Base-by-base conservation (phyloP, 2,888 invertebrate genomes). In the Dicyrtoma fusca region DNA sequence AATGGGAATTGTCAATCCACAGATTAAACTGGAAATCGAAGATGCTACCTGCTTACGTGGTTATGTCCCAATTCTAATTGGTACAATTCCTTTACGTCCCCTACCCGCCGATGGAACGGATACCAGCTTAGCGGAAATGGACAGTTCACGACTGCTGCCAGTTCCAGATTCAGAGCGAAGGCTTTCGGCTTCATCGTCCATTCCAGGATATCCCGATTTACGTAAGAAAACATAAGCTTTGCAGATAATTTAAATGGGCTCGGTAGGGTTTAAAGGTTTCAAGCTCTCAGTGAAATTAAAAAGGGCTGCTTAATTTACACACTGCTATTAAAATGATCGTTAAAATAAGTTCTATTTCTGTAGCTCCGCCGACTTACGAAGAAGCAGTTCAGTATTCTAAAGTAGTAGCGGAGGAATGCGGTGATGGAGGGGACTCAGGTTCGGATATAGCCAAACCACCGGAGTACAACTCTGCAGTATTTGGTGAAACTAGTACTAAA, bases 41-140 rank as follows among this genome's bases (percentile, higher is more conserved):
- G 86, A 88, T 81, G 90, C 91, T 81, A 84, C 87, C 76, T 89
- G 91, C 82, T 83, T 92, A 78, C 85, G 85, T 26, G 87, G 88
- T 34, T 88, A 87, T 82, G 88, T 89, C 80, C 88, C 89, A 42
- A 86, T 92, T 63, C 88, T 88, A 0, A 87, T 92, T 78, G 92
- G 92, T 26, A 92, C 92, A 0, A 88, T 92, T 76, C 92, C 92
- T 1, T 82, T 91, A 77, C 85, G 87, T 70, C 77, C 75, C 44
- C 77, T 73, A 47, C 81, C 79, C 74, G 57, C 68, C 13, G 74
- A 59, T 44, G 75, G 74, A 42, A 75, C 65, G 55, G 76, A 61
- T 44, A 6, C 55, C 4, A 49, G n/a, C 17, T 11, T 49, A 11
- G 10, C 23, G n/a, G 49, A 26, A 47, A 4, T 47, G 8, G 26